phyloP scores from a whole-genome alignment of 2,797 vertebrate species.

The Alcedo quadribrachys region DNA sequence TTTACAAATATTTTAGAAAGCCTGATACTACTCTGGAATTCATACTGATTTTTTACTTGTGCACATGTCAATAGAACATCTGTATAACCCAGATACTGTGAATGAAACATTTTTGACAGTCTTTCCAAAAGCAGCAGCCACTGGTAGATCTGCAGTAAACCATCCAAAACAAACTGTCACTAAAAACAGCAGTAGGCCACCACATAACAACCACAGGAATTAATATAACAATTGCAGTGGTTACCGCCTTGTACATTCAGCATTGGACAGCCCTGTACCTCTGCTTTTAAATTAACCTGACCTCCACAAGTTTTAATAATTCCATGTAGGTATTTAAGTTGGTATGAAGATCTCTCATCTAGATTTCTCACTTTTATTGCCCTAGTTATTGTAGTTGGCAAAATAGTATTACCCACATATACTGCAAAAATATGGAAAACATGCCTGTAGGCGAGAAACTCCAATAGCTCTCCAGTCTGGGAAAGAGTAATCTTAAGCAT shows the following conservation, averaged over 20 bases:
- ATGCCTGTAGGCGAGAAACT: slow-evolving; percentile 62
- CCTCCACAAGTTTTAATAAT: slow-evolving; percentile 62
- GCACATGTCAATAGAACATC: slow-evolving; percentile 17
- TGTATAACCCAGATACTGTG: slow-evolving; percentile 21
- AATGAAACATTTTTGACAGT: slow-evolving; percentile 53
- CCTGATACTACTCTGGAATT: neutral
- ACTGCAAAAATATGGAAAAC: slow-evolving; percentile 59
- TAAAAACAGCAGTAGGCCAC: slow-evolving; percentile 64
- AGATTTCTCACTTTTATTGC: slow-evolving; percentile 69
- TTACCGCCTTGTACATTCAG: slow-evolving; percentile 8
- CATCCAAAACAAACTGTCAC: slow-evolving; percentile 67
- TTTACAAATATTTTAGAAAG: slow-evolving; percentile 13
- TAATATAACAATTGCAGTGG: slow-evolving; percentile 69
- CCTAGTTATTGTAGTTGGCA: slow-evolving; percentile 67
- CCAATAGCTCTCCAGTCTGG: slow-evolving; percentile 49
- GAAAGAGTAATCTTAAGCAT: slow-evolving; percentile 62
- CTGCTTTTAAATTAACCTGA: slow-evolving; percentile 60
- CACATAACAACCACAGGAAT: slow-evolving; percentile 66
- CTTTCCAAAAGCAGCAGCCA: slow-evolving; percentile 50
- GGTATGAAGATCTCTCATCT: slow-evolving; percentile 64
- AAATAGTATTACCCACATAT: slow-evolving; percentile 51
- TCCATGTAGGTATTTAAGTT: slow-evolving; percentile 56
- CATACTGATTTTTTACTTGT: neutral
- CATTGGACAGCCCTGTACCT: neutral
- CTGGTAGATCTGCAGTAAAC: slow-evolving; percentile 60